These are phyloP conservation scores for Oryzias javanicus DNA, from an alignment of 2,113 vertebrate genomes.

Conservation along the genomic window DNA sequence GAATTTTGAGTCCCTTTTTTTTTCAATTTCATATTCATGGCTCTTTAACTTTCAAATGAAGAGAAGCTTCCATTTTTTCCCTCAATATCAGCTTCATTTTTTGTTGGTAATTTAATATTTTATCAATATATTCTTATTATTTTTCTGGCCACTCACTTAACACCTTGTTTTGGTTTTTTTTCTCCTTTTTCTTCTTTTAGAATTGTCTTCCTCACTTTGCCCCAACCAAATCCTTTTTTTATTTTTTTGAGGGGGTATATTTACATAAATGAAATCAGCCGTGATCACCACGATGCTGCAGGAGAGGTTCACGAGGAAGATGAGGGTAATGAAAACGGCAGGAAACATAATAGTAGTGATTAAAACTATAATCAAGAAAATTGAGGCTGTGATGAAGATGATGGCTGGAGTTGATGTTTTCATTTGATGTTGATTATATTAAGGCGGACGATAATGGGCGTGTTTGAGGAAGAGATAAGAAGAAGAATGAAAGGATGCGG, in stretches of 20 bases:
- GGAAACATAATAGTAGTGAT: constrained; percentile 31
- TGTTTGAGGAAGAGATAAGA: background rate
- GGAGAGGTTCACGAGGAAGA: constrained; percentile 32
- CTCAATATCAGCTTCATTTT: no score
- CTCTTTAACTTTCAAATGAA: no score
- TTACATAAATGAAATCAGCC: constrained; percentile 37
- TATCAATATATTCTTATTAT: no score
- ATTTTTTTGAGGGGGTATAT: constrained; percentile 5
- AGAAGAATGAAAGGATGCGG: no score
- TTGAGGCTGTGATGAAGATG: constrained; percentile 22
- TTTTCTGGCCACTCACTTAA: no score
- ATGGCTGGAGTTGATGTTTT: constrained; percentile 32
- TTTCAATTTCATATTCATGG: no score
- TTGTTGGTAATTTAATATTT: no score
- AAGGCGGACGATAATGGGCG: constrained; percentile 27
- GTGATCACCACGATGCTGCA: constrained; percentile 17
- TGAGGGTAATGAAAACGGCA: constrained; percentile 35
- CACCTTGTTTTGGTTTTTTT: constrained; percentile 15
- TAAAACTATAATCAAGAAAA: constrained; percentile 49
- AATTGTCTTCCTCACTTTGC: constrained; percentile 3
- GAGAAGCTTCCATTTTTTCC: no score
- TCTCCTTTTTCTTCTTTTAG: background rate
- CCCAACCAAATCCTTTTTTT: background rate
- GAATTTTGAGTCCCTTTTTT: no score
- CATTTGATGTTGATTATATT: constrained; percentile 47